Evolutionary conservation across 92 coral and sea anemone genomes (phyloP).

Genomic region (Virgularia gustaviana): DNA sequence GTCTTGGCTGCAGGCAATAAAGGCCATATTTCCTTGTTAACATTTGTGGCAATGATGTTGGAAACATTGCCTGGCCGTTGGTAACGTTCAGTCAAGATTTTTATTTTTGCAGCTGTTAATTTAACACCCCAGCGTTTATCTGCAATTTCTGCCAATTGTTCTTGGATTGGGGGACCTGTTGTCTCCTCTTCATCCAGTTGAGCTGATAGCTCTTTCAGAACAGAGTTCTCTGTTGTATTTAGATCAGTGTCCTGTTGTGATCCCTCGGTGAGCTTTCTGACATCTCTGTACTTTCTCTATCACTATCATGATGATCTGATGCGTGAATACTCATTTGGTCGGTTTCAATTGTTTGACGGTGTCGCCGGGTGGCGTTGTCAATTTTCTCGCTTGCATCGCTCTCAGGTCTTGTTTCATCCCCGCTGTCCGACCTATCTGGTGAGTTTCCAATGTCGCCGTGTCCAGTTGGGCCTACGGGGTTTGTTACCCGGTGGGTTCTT

Average conservation of each 20-base stretch:
- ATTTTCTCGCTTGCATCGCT: neutral
- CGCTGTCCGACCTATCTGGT: no score
- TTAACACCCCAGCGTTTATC: constrained; percentile 11
- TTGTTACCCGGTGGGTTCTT: neutral
- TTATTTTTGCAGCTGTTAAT: neutral
- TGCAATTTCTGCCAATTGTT: constrained; percentile 1
- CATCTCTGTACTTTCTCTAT: neutral
- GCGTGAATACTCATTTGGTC: constrained; percentile 6
- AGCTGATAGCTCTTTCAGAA: neutral
- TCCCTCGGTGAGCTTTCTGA: constrained; percentile 3
- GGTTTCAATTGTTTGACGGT: neutral
- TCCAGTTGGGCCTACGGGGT: neutral
- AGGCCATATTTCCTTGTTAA: neutral
- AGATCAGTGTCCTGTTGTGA: neutral
- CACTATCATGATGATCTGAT: neutral
- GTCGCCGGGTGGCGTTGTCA: neutral
- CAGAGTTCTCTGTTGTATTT: neutral
- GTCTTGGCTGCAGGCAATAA: neutral
- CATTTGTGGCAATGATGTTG: neutral
- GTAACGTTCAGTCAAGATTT: neutral
- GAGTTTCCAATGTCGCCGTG: neutral
- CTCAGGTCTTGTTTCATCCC: neutral
- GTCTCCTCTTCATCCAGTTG: neutral
- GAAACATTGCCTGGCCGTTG: neutral
- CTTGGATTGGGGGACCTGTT: neutral